Conservation (phyloP, 2,113 vertebrate species). For the Stomatorhinus ivindoensis region DNA sequence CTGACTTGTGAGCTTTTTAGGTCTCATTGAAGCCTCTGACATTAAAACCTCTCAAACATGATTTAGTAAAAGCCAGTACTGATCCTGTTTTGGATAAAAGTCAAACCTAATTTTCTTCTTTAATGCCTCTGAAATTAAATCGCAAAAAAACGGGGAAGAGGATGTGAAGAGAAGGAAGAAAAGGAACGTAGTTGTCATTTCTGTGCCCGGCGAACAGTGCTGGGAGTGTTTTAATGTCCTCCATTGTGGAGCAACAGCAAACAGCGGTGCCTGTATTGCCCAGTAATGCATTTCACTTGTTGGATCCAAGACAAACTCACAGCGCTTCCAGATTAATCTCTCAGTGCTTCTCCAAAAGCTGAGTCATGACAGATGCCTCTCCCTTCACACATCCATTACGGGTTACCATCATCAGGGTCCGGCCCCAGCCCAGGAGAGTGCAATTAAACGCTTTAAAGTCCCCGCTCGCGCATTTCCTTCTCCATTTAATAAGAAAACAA, state of each 20-base stretch:
- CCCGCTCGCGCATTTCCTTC: not conserved
- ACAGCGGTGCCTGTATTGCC: not conserved
- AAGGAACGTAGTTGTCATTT: conserved; percentile 20
- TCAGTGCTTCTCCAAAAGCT: not conserved
- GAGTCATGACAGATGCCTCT: not conserved
- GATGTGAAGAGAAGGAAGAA: conserved; percentile 16
- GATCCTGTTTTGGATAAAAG: conserved; percentile 61
- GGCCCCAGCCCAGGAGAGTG: not conserved
- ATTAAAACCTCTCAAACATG: conserved; percentile 63
- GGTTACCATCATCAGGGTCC: not conserved
- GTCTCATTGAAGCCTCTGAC: conserved; percentile 54
- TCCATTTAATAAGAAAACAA: conserved; percentile 2
- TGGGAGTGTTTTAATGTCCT: conserved; percentile 21
- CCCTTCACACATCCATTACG: not conserved
- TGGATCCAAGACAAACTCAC: not conserved
- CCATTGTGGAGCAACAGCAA: not conserved
- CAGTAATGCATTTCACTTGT: not conserved
- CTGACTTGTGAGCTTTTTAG: conserved; percentile 51
- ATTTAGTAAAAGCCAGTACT: conserved; percentile 62
- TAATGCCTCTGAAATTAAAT: conserved; percentile 52
- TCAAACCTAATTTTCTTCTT: conserved; percentile 61
- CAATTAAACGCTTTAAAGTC: not conserved
- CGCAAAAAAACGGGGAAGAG: conserved; percentile 21
- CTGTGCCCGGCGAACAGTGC: conserved; percentile 5
- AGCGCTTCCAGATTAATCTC: not conserved